These are phyloP conservation scores for Papilio xuthus DNA, from an alignment of 1,140 invertebrate species.

Conservation along the genomic window DNA sequence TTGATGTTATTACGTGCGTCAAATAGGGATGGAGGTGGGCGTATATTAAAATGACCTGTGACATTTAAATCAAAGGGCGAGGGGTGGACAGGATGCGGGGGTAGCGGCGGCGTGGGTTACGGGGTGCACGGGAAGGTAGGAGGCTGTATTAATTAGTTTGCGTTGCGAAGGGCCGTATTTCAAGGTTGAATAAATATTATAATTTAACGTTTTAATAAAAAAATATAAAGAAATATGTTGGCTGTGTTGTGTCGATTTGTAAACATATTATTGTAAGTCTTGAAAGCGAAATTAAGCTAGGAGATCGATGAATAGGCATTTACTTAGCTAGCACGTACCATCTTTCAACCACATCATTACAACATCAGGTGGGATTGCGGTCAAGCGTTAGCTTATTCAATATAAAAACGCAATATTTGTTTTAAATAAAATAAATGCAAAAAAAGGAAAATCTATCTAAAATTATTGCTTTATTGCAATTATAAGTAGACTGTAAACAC, in stretches of 20 bases:
- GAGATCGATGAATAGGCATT: too few species aligned
- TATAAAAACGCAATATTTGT: not conserved
- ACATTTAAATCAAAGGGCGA: constrained; percentile 45
- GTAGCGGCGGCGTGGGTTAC: not conserved
- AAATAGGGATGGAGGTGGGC: constrained; percentile 45
- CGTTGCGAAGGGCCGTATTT: not conserved
- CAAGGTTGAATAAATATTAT: constrained; percentile 22
- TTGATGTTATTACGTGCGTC: constrained; percentile 18
- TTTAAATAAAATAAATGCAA: not conserved
- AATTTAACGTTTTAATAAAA: not conserved
- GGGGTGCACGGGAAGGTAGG: not conserved
- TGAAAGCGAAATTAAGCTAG: too few species aligned
- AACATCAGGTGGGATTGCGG: too few species aligned
- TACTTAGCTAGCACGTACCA: too few species aligned
- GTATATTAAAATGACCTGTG: constrained; percentile 50
- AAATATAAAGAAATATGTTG: not conserved
- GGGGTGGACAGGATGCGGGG: constrained; percentile 10
- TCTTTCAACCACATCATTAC: too few species aligned
- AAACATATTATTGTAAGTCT: too few species aligned
- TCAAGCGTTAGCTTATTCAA: too few species aligned
- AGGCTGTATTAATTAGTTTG: constrained; percentile 10
- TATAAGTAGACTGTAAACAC: not conserved
- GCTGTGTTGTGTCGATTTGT: too few species aligned
- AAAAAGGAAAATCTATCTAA: not conserved
- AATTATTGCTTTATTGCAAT: not conserved